These are phyloP conservation scores for Parochlus steinenii DNA, from an alignment of 2,888 invertebrate species.

Conservation along the genomic window DNA sequence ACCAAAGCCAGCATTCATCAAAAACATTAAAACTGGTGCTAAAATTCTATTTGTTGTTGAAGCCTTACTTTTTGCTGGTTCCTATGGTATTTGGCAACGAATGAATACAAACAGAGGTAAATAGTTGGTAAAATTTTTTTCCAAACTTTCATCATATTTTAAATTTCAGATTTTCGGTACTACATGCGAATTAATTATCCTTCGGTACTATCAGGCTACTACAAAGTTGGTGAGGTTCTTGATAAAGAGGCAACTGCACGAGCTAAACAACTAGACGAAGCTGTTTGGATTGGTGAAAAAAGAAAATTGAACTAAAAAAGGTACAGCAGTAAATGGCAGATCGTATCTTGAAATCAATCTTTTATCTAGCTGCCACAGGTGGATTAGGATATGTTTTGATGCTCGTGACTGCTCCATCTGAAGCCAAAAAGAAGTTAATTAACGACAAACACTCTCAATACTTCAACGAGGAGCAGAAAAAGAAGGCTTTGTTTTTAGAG, in stretches of 20 bases:
- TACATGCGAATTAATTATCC: constrained; percentile 50
- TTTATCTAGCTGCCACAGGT: constrained; percentile 43
- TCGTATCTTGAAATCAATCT: constrained; percentile 30
- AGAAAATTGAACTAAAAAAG: background rate
- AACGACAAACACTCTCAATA: constrained; percentile 5
- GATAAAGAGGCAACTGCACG: constrained; percentile 25
- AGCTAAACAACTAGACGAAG: constrained; percentile 36
- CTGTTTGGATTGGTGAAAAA: constrained; percentile 32
- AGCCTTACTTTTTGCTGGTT: constrained; percentile 41
- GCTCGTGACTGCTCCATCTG: constrained; percentile 36
- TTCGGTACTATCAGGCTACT: constrained; percentile 47
- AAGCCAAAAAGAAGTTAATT: constrained; percentile 25
- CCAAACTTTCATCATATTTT: constrained; percentile 13
- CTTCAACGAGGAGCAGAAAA: constrained; percentile 20
- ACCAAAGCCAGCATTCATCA: too few relatives aligned
- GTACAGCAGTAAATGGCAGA: constrained; percentile 22
- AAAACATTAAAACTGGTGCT: too few relatives aligned
- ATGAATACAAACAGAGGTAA: constrained; percentile 55
- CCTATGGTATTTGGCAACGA: constrained; percentile 48
- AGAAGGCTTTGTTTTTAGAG: constrained; percentile 23
- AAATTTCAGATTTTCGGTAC: constrained; percentile 47
- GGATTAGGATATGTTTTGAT: constrained; percentile 43
- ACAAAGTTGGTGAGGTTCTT: constrained; percentile 46
- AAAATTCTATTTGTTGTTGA: too few relatives aligned
- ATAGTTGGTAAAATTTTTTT: constrained; percentile 17